phyloP scores from a whole-genome alignment of 2,888 invertebrate genomes.

The Gasteruption jaculator region DNA sequence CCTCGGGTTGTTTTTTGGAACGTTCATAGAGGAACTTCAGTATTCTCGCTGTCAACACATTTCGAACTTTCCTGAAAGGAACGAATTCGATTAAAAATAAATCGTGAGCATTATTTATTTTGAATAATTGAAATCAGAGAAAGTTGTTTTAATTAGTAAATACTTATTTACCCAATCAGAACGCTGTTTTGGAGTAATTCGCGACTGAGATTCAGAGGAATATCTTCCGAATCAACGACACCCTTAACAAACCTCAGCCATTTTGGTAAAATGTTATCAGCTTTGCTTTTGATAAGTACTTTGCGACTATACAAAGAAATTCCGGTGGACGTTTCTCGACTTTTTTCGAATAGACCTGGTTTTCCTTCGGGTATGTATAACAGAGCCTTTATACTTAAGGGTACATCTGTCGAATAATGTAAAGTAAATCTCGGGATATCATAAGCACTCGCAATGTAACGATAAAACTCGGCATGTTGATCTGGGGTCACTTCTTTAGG shows the following conservation, averaged over 20 bases:
- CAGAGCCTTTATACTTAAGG: slow-evolving; percentile 84
- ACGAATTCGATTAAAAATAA: slow-evolving; percentile 4
- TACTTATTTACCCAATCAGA: slow-evolving; percentile 66
- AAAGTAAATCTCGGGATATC: slow-evolving; percentile 86
- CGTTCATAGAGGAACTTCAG: slow-evolving; percentile 82
- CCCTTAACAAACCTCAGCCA: slow-evolving; percentile 96
- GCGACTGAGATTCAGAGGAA: slow-evolving; percentile 93
- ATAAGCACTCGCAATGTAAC: slow-evolving; percentile 79
- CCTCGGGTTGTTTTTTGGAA: slow-evolving; percentile 75
- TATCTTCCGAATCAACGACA: slow-evolving; percentile 98
- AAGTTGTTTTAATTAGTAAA: slow-evolving; percentile 1
- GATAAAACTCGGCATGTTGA: slow-evolving; percentile 90
- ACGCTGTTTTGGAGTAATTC: slow-evolving; percentile 92
- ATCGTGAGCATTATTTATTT: slow-evolving; percentile 4
- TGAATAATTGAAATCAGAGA: slow-evolving; percentile 3
- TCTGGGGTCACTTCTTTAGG: slow-evolving; percentile 80
- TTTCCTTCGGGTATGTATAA: slow-evolving; percentile 93
- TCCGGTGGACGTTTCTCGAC: slow-evolving; percentile 78
- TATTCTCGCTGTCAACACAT: slow-evolving; percentile 77
- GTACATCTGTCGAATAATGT: slow-evolving; percentile 91
- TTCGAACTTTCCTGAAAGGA: slow-evolving; percentile 68
- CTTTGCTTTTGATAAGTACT: slow-evolving; percentile 87
- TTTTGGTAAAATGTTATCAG: slow-evolving; percentile 86
- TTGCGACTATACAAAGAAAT: slow-evolving; percentile 89
- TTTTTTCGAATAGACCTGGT: slow-evolving; percentile 86